phyloP scores from a whole-genome alignment of 2,113 vertebrate species.

The Cervus canadensis region DNA sequence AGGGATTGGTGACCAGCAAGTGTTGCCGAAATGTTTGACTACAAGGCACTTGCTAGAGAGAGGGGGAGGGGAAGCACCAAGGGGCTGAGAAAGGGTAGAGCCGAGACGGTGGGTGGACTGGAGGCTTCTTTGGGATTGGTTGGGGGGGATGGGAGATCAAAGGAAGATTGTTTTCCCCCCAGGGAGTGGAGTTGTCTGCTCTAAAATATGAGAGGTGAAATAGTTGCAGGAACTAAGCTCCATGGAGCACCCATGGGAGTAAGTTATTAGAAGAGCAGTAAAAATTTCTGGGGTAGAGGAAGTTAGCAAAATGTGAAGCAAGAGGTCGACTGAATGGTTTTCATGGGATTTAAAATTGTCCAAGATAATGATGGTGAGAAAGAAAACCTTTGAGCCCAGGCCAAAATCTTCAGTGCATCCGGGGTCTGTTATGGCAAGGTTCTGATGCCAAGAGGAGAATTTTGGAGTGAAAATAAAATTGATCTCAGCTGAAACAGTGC shows the following conservation, averaged over 20 bases:
- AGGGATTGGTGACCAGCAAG: background rate
- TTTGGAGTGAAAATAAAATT: background rate
- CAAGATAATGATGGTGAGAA: background rate
- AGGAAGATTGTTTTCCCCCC: background rate
- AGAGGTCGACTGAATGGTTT: background rate
- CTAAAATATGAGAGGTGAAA: background rate
- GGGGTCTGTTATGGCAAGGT: background rate
- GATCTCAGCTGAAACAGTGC: background rate
- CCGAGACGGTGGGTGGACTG: accelerated
- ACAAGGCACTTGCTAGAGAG: background rate
- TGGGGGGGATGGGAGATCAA: background rate
- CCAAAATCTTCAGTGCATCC: background rate
- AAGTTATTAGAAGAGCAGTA: background rate
- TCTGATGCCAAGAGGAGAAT: background rate
- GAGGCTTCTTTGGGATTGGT: background rate
- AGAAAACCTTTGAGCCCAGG: background rate
- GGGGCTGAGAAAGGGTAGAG: background rate
- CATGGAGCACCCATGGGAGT: background rate
- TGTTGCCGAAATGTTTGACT: background rate
- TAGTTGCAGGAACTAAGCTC: background rate
- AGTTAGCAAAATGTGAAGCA: background rate
- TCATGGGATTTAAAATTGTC: background rate
- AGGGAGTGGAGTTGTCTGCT: background rate
- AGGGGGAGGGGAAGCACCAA: background rate
- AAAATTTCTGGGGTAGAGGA: background rate